Evolutionary conservation across 2,888 invertebrate species (phyloP).

Genomic region (Myopa testacea): DNA sequence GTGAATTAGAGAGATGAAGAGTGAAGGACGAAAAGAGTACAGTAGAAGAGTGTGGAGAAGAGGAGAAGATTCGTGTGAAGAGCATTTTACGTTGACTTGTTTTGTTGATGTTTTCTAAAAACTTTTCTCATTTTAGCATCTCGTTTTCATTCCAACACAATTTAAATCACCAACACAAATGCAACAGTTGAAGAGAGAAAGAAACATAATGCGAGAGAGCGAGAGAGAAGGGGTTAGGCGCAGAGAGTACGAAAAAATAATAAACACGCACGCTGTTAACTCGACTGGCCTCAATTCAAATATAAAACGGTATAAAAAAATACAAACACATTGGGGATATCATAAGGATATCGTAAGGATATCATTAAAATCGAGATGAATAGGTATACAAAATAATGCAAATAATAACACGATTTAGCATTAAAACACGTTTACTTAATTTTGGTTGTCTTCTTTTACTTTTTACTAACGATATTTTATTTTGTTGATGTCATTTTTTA

Average conservation of each 20-base stretch:
- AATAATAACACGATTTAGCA: too few species aligned
- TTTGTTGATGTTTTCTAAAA: constrained; percentile 8
- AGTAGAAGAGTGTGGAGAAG: constrained; percentile 13
- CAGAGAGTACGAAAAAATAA: too few species aligned
- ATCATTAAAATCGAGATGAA: too few species aligned
- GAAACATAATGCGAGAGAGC: background rate
- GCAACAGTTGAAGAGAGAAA: constrained; percentile 42
- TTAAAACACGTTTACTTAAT: background rate
- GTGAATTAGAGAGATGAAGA: background rate
- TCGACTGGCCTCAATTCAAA: too few species aligned
- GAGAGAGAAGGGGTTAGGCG: too few species aligned
- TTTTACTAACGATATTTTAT: background rate
- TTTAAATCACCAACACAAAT: constrained; percentile 25
- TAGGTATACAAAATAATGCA: too few species aligned
- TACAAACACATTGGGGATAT: too few species aligned
- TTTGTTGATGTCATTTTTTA: background rate
- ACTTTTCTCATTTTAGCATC: background rate
- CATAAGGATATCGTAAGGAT: too few species aligned
- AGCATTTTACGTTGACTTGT: background rate
- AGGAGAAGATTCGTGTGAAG: background rate
- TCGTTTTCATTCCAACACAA: constrained; percentile 3
- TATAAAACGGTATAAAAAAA: too few species aligned
- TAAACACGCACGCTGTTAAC: too few species aligned
- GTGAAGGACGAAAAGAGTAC: background rate
- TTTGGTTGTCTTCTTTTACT: background rate